Conservation (phyloP, 1,140 invertebrate species). For the Cydia splendana region DNA sequence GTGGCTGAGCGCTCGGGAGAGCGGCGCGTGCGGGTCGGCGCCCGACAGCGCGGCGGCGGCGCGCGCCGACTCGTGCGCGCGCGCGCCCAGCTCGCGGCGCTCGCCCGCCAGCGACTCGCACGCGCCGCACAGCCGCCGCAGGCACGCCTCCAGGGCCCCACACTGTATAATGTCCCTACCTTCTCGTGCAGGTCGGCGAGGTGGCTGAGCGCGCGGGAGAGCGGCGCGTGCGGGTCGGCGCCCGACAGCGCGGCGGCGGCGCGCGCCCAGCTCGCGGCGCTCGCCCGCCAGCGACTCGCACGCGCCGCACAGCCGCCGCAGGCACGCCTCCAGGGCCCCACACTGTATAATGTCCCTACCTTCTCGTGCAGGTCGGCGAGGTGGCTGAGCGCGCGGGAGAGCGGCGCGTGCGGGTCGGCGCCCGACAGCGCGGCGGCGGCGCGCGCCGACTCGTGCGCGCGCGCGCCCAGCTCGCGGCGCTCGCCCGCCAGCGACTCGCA, state of each 20-base stretch:
- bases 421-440: conserved; percentile 95
- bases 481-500: conserved; percentile 94
- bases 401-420: conserved; percentile 95
- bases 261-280: no score
- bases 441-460: conserved; percentile 87
- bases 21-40: conserved; percentile 95
- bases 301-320: conserved; percentile 53
- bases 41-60: conserved; percentile 93
- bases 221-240: conserved; percentile 88
- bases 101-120: no score
- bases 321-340: conserved; percentile 56
- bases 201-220: no score
- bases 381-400: conserved; percentile 93
- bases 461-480: conserved; percentile 90
- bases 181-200: no score
- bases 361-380: conserved; percentile 94
- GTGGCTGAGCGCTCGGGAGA: conserved; percentile 93
- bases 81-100: no score
- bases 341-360: conserved; percentile 50
- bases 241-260: conserved; percentile 89
- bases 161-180: no score
- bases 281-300: no score
- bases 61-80: conserved; percentile 51
- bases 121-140: no score
- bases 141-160: no score